Base-by-base conservation (phyloP, 2,113 vertebrate genomes). In the Chionomys nivalis region DNA sequence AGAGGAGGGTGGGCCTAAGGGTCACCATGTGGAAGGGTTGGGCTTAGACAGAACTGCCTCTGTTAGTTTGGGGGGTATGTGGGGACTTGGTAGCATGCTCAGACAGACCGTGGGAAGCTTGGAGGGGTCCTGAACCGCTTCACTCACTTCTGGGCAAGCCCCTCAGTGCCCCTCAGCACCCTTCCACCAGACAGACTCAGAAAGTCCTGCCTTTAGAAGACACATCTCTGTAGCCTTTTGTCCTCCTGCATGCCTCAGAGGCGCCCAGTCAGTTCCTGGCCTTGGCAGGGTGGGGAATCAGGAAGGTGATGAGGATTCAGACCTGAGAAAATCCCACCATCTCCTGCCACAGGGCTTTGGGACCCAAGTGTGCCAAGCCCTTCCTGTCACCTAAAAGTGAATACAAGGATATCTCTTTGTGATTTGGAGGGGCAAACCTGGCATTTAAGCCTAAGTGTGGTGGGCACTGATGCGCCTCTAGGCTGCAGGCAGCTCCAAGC, bases 1-100 rank as follows among this genome's bases (percentile, higher is more conserved):
- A 92, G 90, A 92, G 90, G 23, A 93, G 65, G 61, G 36, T 73
- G 63, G 87, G 44, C 55, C 61, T 82, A 19, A 83, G 72, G 72
- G 95, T 65, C 17, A 44, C 87, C 23, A 66, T 31, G 5, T 75
- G 89, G 93, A 96, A 90, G 89, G 94, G 52, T 0, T 87, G 65
- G 89, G 83, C 89, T 97, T 93, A 87, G 70, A 97, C 96, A 96
- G 96, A 97, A 96, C 96, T 95, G 94, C 97, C 96, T 96, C 90
- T 97, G 96, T 97, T 98, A 97, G 97, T 97, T 76, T 85, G 39
- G 76, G 55, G 55, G 78, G 14, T 75, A 89, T 52, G 36, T 44
- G 4, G 92, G 91, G 78, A 78, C 68, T 87, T 94, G 93, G 93
- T 81, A 93, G 97, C 96, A 97, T 98, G 98, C 97, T 97, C 90